Base-by-base conservation (phyloP, 2,888 invertebrate species). In the Tanytarsus gracilentus region DNA sequence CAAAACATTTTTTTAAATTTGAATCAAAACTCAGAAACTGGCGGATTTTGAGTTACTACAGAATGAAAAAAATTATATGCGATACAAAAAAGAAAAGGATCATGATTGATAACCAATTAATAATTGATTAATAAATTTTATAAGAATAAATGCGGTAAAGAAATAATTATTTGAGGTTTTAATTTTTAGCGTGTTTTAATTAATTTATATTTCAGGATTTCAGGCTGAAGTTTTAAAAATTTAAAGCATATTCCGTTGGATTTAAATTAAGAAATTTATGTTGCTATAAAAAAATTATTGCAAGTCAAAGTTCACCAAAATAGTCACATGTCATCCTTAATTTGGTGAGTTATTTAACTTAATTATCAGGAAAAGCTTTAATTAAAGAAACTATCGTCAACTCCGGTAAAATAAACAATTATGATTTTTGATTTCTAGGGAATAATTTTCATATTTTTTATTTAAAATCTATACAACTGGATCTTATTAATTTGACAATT, bases 121-220 rank as follows among this genome's bases (percentile, higher is more conserved):
- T 29, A 29, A 49, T 49, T 49, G 49, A 49, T 25, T 26, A 30
- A 53, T 53, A 53, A 53, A 53, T 53, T 53, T 53, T 53, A 53
- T 53, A 53, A 53, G 30, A 30, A 23, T 33, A 53, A 52, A 33
- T 5, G 11, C 33, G 25, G n/a, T 8, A 18, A 36, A 52, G n/a
- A 29, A 29, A 29, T 9, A 44, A 44, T 7, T 44, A 44, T n/a
- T n/a, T n/a, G n/a, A n/a, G n/a, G n/a, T n/a, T n/a, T n/a, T n/a
- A n/a, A n/a, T n/a, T n/a, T n/a, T n/a, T n/a, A n/a, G n/a, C n/a
- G 7, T 33, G 11, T 33, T 14, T 33, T 2, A 14, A 14, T 36
- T 14, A 14, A 2, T 36, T 2, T 14, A 16, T 5, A 9, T 23
- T 48, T 48, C 21, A 48, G 44, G 44, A 18, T 3, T 30, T 4